phyloP scores from a whole-genome alignment of 2,888 invertebrate species.

The Plagiodera versicolora region DNA sequence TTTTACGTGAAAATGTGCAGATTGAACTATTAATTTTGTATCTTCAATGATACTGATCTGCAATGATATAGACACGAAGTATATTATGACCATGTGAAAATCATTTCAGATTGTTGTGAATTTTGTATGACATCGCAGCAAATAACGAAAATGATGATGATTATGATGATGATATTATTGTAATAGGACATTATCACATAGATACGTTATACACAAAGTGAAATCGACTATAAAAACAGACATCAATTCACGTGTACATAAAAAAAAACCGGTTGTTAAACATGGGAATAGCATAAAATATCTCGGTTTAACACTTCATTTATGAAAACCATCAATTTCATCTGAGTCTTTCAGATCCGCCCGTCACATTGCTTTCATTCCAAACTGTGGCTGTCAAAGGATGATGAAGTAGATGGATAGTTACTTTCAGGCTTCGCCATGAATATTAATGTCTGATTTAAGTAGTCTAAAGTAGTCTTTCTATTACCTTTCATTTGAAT shows the following conservation, averaged over 20 bases:
- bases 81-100: too few species aligned
- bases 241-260: not conserved
- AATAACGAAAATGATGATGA: too few species aligned
- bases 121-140: too few species aligned
- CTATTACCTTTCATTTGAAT: constrained; percentile 33
- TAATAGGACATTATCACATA: too few species aligned
- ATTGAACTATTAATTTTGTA: too few species aligned
- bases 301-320: not conserved
- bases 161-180: too few species aligned
- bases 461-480: constrained; percentile 36
- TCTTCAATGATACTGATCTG: too few species aligned
- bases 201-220: too few species aligned
- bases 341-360: constrained; percentile 16
- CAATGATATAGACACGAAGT: too few species aligned
- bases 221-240: not conserved
- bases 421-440: constrained; percentile 24
- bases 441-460: constrained; percentile 30
- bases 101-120: too few species aligned
- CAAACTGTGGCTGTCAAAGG: constrained; percentile 29
- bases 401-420: constrained; percentile 33
- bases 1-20: too few species aligned
- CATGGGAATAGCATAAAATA: not conserved
- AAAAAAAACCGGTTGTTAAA: not conserved
- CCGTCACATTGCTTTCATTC: constrained; percentile 26
- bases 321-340: constrained; percentile 4